Evolutionary conservation across 2,113 vertebrate species (phyloP).

Genomic region (Maccullochella peelii): DNA sequence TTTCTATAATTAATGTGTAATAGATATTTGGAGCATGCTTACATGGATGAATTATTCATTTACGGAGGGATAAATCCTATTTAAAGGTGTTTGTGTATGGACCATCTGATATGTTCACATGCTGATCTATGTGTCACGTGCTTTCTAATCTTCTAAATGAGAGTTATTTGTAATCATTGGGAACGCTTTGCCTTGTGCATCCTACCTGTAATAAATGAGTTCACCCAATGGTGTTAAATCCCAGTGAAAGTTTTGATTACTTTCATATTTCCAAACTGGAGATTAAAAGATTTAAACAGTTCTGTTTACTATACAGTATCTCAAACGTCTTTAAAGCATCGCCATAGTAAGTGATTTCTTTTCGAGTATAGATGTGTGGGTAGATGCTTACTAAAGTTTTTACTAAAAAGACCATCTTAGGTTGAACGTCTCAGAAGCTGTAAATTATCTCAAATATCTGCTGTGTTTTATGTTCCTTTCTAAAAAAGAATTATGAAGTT

Average conservation of each 20-base stretch:
- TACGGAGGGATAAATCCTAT: constrained; percentile 7
- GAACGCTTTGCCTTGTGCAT: background rate
- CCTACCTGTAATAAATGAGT: background rate
- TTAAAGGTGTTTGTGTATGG: constrained; percentile 22
- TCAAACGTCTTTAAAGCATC: background rate
- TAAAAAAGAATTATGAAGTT: background rate
- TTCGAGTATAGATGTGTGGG: background rate
- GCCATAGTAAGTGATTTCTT: background rate
- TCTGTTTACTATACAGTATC: background rate
- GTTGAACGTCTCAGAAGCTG: background rate
- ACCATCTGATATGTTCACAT: background rate
- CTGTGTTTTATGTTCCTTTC: background rate
- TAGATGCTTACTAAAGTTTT: background rate
- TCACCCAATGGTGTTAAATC: background rate
- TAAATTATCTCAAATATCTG: background rate
- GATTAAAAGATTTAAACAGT: background rate
- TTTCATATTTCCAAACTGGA: background rate
- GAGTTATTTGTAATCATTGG: background rate
- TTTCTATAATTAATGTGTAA: constrained; percentile 54
- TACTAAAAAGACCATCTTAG: background rate
- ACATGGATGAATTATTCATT: constrained; percentile 44
- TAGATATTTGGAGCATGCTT: constrained; percentile 8
- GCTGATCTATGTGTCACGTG: background rate
- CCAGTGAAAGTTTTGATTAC: background rate
- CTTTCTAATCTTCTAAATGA: background rate